A percentile compares a stretch with the other conserved stretches of the same genome.
These are phyloP conservation scores for Harpalus rubripes DNA, from an alignment of 2,888 invertebrate species.

Conservation along the genomic window DNA sequence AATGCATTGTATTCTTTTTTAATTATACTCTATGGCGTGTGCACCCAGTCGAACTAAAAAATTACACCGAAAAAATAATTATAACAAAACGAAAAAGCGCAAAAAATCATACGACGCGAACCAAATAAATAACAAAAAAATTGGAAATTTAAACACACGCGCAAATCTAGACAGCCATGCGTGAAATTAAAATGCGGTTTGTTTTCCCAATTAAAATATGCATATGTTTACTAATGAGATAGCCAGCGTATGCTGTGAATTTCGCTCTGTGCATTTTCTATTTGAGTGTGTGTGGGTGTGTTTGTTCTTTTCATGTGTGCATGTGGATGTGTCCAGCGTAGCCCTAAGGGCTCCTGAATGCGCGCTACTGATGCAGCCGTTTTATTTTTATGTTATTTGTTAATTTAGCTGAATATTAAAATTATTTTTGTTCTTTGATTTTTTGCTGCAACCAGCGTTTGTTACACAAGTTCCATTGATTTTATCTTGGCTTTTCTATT, in stretches of 20 bases:
- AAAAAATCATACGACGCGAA: conserved; percentile 5
- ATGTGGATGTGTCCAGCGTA: background rate
- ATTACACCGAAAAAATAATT: conserved; percentile 59
- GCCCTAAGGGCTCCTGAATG: conserved; percentile 11
- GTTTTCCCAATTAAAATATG: conserved; percentile 67
- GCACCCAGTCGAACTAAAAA: conserved; percentile 54
- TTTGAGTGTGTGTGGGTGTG: background rate
- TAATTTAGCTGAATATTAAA: conserved; percentile 39
- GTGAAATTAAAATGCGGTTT: conserved; percentile 67
- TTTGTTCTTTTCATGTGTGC: background rate
- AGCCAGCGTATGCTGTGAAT: conserved; percentile 1
- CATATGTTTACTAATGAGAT: conserved; percentile 65
- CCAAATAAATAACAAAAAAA: conserved; percentile 56
- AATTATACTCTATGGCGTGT: conserved; percentile 54
- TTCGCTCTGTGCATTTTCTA: conserved; percentile 9
- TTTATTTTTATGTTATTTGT: conserved; percentile 40
- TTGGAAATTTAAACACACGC: conserved; percentile 56
- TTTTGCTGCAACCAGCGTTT: background rate
- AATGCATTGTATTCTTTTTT: conserved; percentile 58
- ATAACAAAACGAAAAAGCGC: conserved; percentile 37
- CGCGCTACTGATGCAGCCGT: conserved; percentile 17
- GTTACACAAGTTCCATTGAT: background rate
- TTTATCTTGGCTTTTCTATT: background rate
- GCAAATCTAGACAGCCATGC: conserved; percentile 59
- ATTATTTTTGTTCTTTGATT: conserved; percentile 32